Base-by-base conservation (phyloP, 2,888 invertebrate genomes). In the Entomobrya proxima region DNA sequence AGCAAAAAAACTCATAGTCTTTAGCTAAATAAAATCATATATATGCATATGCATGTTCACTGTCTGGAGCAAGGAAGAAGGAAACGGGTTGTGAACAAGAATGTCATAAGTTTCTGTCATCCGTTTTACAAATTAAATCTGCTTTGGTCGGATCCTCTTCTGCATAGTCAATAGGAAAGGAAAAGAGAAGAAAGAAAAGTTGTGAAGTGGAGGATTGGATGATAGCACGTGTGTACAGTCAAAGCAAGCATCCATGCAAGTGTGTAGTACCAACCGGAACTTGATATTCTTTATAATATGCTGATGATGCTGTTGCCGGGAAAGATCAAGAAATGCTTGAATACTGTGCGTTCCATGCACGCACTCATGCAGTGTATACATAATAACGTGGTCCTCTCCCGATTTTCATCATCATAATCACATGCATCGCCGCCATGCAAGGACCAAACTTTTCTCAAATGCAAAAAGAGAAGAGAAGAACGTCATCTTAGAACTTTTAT, bases 121-220 rank as follows among this genome's bases (percentile, higher is more conserved):
- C 86, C 86, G 86, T 80, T 81, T 81, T 81, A 86, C 86, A 86
- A 86, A 86, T 86, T 86, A 81, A 86, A 86, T 86, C 86, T 86
- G 86, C 81, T 77, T 69, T 69, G 80, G 76, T 86, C 69, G 81
- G 80, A 81, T 80, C 81, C 81, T 86, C 86, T 76, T 76, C 81
- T 86, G 80, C 86, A 86, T 81, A 86, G 86, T 86, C 86, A 86
- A 86, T 86, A 86, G 67, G 79, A 79, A 75, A 47, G 84, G 18
- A 37, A 78, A 40, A 78, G 58, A 18, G 50, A 44, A 74, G 44
- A 55, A 69, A 74, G 52, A 72, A 86, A 86, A 77, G 86, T 86
- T 86, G 81, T 75, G 79, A 85, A 80, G 52, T 80, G 52, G 79
- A 64, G 72, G 74, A 80, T 80, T 72, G 67, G 58, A 74, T 74